Percentiles rank a stretch among this genome's conserved stretches.
Conservation (phyloP, 1,140 invertebrate species). For the Amphibalanus amphitrite region DNA sequence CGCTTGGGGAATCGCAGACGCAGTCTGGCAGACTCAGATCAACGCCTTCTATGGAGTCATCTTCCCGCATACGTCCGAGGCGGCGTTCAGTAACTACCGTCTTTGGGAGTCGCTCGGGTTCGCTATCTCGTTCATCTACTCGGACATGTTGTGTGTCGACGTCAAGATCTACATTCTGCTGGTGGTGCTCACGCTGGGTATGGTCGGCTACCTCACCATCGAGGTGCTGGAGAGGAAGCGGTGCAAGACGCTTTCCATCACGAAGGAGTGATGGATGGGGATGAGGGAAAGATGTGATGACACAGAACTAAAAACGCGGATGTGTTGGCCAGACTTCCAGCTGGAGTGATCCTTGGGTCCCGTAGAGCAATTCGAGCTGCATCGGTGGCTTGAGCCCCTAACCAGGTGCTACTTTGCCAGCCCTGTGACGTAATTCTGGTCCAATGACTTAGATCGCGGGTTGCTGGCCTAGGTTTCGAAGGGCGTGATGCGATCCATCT, state of each 20-base stretch:
- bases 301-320: too few species aligned
- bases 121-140: slow-evolving; percentile 76
- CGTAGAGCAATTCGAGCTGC: too few species aligned
- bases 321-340: too few species aligned
- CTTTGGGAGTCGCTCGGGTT: slow-evolving; percentile 88
- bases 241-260: background rate
- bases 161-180: slow-evolving; percentile 21
- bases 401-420: too few species aligned
- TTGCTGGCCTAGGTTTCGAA: too few species aligned
- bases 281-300: too few species aligned
- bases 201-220: slow-evolving; percentile 20
- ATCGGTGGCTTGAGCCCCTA: too few species aligned
- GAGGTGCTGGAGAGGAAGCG: slow-evolving; percentile 13
- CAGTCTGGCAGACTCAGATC: slow-evolving; percentile 94
- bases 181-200: slow-evolving; percentile 19
- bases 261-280: background rate
- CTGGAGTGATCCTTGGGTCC: too few species aligned
- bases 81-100: slow-evolving; percentile 89
- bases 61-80: slow-evolving; percentile 35
- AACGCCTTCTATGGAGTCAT: slow-evolving; percentile 38
- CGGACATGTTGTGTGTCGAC: slow-evolving; percentile 20
- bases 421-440: too few species aligned
- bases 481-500: too few species aligned
- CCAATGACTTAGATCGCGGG: too few species aligned
- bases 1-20: slow-evolving; percentile 86